phyloP scores from a whole-genome alignment of 2,113 vertebrate genomes.

The Cyanoderma ruficeps region DNA sequence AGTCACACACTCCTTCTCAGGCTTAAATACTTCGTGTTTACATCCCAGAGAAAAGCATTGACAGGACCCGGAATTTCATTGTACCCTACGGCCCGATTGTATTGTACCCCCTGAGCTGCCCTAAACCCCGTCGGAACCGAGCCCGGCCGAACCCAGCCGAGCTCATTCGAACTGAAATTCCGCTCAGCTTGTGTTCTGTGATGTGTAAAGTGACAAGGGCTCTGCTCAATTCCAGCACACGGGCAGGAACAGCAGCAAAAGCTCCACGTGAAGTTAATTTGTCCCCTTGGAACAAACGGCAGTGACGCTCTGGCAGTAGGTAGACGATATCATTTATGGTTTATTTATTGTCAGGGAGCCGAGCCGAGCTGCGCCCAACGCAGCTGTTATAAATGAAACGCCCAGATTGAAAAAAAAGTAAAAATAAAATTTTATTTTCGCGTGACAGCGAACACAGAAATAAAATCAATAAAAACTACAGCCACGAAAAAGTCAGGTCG shows the following conservation, averaged over 20 bases:
- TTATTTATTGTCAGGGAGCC: background rate
- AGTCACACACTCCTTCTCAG: background rate
- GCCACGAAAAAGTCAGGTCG: too few species aligned
- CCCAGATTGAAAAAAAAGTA: too few species aligned
- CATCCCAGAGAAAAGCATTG: background rate
- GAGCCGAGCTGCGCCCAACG: background rate
- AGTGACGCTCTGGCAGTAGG: background rate
- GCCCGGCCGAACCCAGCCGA: background rate
- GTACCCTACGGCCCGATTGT: rapidly evolving
- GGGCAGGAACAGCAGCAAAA: background rate
- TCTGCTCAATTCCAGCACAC: background rate
- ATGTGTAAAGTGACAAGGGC: background rate
- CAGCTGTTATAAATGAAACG: too few species aligned
- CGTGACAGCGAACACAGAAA: too few species aligned
- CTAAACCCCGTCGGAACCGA: background rate
- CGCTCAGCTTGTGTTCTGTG: background rate
- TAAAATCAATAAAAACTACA: too few species aligned
- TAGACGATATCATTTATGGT: background rate
- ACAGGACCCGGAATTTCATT: background rate
- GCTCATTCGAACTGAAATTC: background rate
- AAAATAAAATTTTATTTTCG: too few species aligned
- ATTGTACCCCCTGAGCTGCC: too few species aligned
- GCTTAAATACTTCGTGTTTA: background rate
- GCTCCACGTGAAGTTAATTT: background rate
- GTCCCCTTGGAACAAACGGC: background rate